Percentiles rank a stretch among this genome's conserved stretches.
These are phyloP conservation scores for Zapus hudsonius DNA, from an alignment of 2,113 vertebrate species.

Conservation along the genomic window DNA sequence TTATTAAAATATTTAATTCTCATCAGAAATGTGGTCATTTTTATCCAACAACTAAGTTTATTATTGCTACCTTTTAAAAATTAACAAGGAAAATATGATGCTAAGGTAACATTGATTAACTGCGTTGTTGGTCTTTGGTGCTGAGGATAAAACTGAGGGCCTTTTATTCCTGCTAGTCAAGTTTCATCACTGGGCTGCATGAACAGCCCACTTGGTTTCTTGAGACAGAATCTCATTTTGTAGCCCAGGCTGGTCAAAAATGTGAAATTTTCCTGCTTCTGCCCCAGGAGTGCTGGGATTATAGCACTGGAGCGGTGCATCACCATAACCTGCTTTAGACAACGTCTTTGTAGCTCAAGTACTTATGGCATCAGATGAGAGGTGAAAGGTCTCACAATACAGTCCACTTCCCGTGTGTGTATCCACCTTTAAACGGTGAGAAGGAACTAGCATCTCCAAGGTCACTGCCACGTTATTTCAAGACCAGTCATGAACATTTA, in stretches of 20 bases:
- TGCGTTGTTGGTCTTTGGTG: not conserved
- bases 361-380: not conserved
- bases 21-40: conserved; percentile 11
- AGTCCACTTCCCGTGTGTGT: accelerated
- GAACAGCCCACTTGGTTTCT: not conserved
- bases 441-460: not conserved
- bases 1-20: conserved; percentile 57
- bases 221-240: not conserved
- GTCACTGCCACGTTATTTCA: conserved; percentile 11
- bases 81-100: not conserved
- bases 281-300: not conserved
- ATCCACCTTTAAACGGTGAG: not conserved
- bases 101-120: not conserved
- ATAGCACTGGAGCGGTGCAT: not conserved
- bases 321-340: not conserved
- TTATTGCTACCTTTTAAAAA: conserved; percentile 32
- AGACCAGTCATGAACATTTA: not conserved
- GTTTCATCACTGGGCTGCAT: too few species aligned
- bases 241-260: not conserved
- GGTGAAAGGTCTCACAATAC: accelerated
- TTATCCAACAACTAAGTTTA: conserved; percentile 20
- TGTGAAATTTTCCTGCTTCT: too few species aligned
- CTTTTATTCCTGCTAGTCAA: too few species aligned
- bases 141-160: not conserved
- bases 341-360: not conserved